Percentiles rank a stretch among this genome's conserved stretches.
Conservation (phyloP, 2,888 invertebrate species). For the Tortrix viridana region DNA sequence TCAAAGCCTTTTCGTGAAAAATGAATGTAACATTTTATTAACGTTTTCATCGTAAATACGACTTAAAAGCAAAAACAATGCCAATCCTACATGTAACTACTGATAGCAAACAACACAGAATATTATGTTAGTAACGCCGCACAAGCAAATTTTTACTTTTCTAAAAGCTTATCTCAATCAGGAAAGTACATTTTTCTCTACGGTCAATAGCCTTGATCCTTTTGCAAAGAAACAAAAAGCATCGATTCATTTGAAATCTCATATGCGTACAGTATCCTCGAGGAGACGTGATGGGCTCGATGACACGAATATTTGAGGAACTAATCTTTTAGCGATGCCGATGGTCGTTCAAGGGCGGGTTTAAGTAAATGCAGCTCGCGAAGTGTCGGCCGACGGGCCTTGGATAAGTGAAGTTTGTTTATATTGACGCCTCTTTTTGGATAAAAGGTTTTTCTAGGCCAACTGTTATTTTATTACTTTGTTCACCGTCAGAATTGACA, state of each 20-base stretch:
- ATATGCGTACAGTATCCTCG: conserved; percentile 13
- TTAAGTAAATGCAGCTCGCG: conserved; percentile 18
- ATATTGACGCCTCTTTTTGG: not conserved
- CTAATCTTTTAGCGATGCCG: conserved; percentile 29
- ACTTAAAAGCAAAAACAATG: too few relatives aligned
- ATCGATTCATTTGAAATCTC: conserved; percentile 16
- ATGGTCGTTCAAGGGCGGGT: conserved; percentile 22
- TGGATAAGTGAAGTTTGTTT: conserved; percentile 19
- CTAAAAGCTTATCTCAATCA: not conserved
- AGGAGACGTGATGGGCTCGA: conserved; percentile 10
- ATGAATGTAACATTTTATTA: too few relatives aligned
- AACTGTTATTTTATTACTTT: not conserved
- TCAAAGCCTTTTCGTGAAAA: too few relatives aligned
- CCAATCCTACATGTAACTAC: too few relatives aligned
- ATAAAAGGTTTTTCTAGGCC: conserved; percentile 3
- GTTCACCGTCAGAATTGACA: too few relatives aligned
- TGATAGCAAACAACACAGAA: too few relatives aligned
- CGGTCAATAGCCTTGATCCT: not conserved
- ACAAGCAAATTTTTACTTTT: not conserved
- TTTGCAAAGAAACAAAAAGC: conserved; percentile 15
- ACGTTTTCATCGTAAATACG: too few relatives aligned
- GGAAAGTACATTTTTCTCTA: not conserved
- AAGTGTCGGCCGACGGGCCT: conserved; percentile 17
- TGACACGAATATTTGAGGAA: conserved; percentile 24
- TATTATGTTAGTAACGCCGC: not conserved